phyloP scores from a whole-genome alignment of 2,888 invertebrate species.

The Dynastes grantii region DNA sequence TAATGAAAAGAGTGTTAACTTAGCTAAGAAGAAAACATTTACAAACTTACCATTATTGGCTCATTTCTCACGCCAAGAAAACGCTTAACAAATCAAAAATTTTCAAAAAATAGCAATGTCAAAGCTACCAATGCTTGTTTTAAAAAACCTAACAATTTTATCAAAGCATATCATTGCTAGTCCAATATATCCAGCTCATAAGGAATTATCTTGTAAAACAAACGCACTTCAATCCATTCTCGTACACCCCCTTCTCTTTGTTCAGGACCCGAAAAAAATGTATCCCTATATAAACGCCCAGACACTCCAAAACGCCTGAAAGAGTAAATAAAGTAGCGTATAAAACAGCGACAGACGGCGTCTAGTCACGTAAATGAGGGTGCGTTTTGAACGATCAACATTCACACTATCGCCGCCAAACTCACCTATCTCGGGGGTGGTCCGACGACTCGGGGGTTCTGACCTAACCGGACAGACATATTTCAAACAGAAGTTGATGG shows the following conservation, averaged over 20 bases:
- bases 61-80: too few relatives aligned
- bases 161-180: too few relatives aligned
- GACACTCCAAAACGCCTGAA: neutral
- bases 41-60: too few relatives aligned
- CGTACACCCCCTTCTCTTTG: neutral
- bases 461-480: conserved; percentile 3
- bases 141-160: too few relatives aligned
- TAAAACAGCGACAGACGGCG: conserved; percentile 39
- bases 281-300: neutral
- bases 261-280: neutral
- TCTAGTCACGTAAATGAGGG: conserved; percentile 41
- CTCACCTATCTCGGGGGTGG: neutral
- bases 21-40: too few relatives aligned
- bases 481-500: conserved; percentile 29
- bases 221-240: too few relatives aligned
- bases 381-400: conserved; percentile 32
- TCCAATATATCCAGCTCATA: too few relatives aligned
- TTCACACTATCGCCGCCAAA: neutral
- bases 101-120: too few relatives aligned
- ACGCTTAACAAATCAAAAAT: too few relatives aligned
- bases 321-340: conserved; percentile 26
- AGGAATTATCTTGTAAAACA: too few relatives aligned
- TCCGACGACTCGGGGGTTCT: neutral
- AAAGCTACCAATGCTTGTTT: too few relatives aligned
- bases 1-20: too few relatives aligned